Evolutionary conservation across 2,113 vertebrate genomes (phyloP).

Genomic region (Lagopus muta): DNA sequence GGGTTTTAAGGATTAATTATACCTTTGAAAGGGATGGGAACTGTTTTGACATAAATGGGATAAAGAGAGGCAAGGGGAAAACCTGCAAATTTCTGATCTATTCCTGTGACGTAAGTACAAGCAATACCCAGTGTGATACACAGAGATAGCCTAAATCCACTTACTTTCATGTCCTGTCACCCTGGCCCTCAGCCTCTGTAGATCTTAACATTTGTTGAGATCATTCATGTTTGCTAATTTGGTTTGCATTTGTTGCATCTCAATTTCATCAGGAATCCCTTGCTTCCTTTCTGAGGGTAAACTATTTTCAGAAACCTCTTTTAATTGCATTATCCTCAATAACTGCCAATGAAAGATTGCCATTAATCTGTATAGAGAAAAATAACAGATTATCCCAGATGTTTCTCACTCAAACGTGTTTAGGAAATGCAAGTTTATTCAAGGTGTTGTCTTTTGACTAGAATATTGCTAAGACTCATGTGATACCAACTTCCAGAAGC

Average conservation of each 20-base stretch:
- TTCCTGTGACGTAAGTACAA: not conserved
- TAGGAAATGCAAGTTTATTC: not conserved
- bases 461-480: not conserved
- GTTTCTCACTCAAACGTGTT: not conserved
- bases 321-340: not conserved
- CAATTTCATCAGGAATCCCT: not conserved
- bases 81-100: not conserved
- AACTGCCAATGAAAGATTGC: not conserved
- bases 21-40: not conserved
- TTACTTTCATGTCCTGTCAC: not conserved
- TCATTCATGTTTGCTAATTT: not conserved
- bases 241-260: not conserved
- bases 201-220: not conserved
- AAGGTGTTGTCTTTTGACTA: not conserved
- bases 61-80: not conserved
- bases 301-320: not conserved
- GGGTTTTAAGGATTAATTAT: conserved; percentile 25
- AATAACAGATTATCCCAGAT: not conserved
- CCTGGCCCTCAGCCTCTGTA: not conserved
- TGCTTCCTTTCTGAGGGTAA: not conserved
- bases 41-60: conserved; percentile 3
- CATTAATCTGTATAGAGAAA: not conserved
- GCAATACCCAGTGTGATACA: not conserved
- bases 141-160: not conserved
- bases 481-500: not conserved